Base-by-base conservation (phyloP, 2,113 vertebrate genomes). In the Solea solea region DNA sequence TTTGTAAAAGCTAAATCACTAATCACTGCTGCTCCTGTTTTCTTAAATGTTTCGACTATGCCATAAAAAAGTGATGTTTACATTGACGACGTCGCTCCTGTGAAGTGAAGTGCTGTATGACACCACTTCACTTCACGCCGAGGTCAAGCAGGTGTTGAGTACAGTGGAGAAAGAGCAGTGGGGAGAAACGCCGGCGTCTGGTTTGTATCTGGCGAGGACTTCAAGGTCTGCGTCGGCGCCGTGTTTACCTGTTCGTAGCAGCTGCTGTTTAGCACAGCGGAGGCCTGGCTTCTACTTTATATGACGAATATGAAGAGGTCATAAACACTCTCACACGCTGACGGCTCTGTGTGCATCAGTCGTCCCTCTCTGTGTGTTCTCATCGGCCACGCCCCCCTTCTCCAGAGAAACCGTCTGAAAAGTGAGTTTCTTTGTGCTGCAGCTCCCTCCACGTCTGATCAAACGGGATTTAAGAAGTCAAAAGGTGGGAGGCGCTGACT, bases 301-400 rank as follows among this genome's bases (percentile, higher is more conserved):
- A 80, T 21, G 21, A 21, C 21, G 72, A 81, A 78, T 72, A 66
- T 67, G 11, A 53, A 52, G 72, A 76, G 59, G 40, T 44, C 58
- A 52, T 48, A 39, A 8, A 25, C 59, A 56, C 55, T 25, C 14
- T 21, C 56, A 54, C 52, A 48, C 46, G 55, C 70, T 68, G 74
- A 66, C 76, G 5, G 54, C 62, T 39, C 45, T n/a, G n/a, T 42
- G 48, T 64, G 65, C 76, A 55, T 56, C 66, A n/a, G n/a, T n/a
- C n/a, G n/a, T n/a, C n/a, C n/a, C n/a, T n/a, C n/a, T n/a, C n/a
- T 62, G 76, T 80, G 55, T 78, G 69, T 69, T 72, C 72, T 10
- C 64, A 39, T 15, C 51, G 10, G 46, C 11, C 46, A 10, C 21
- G 51, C 27, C 69, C 56, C 63, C 63, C 53, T 67, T 40, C 63